phyloP scores from a whole-genome alignment of 2,888 invertebrate genomes.

The Meta bourneti region DNA sequence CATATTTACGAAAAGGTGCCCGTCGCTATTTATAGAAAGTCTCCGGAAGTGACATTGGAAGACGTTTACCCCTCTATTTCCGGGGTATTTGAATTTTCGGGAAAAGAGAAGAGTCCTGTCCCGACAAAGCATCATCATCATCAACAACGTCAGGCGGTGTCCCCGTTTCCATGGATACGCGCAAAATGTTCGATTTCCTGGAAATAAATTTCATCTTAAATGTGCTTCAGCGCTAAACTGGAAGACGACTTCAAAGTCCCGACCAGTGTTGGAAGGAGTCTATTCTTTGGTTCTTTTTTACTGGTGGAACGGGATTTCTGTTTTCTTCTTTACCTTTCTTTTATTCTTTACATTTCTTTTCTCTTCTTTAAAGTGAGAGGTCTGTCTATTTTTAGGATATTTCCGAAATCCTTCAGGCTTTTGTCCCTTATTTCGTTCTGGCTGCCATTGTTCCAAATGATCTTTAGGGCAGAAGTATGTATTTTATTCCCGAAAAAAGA shows the following conservation, averaged over 20 bases:
- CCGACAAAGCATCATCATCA: slow-evolving; percentile 59
- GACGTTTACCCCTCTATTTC: slow-evolving; percentile 51
- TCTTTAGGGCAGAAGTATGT: neutral
- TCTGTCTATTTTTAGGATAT: neutral
- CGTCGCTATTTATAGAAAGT: neutral
- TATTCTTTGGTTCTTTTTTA: neutral
- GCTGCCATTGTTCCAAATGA: neutral
- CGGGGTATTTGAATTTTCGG: slow-evolving; percentile 60
- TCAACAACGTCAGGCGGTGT: slow-evolving; percentile 63
- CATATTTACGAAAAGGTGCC: neutral
- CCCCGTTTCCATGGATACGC: slow-evolving; percentile 47
- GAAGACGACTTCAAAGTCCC: slow-evolving; percentile 19
- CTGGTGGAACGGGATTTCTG: neutral
- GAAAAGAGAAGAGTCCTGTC: slow-evolving; percentile 29
- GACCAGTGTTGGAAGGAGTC: neutral
- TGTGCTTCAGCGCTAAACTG: slow-evolving; percentile 60
- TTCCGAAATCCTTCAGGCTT: neutral
- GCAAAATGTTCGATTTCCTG: slow-evolving; percentile 67
- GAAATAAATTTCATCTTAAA: slow-evolving; percentile 67
- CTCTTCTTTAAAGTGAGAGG: neutral
- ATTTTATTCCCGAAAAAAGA: neutral
- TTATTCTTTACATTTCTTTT: no score
- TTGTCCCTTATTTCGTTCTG: neutral
- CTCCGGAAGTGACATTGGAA: slow-evolving; percentile 36
- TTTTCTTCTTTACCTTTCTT: neutral